Base-by-base conservation (phyloP, 1,140 invertebrate genomes). In the Listronotus bonariensis region DNA sequence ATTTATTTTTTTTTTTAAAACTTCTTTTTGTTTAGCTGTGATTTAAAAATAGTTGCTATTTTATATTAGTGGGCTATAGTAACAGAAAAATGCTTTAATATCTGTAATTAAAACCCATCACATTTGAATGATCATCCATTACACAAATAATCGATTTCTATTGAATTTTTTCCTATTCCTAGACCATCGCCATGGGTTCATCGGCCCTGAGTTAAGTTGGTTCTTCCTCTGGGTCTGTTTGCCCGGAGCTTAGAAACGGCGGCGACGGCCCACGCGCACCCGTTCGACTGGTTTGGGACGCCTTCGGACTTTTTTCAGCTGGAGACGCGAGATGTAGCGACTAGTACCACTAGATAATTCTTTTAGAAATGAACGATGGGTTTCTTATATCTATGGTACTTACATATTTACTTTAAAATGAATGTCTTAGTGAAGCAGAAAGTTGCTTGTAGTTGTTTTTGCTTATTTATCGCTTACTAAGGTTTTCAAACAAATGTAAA, bases 201-300 rank as follows among this genome's bases (percentile, higher is more conserved):
- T 65, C 62, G 62, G 53, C 53, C 62, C 49, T 20, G 14, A 56
- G n/a, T n/a, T n/a, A n/a, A n/a, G 60, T 57, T 48, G 20, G 51
- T 38, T 48, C 53, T 55, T 58, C 54, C 55, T 56, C 40, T 55
- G 53, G 61, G 52, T 64, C 17, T 38, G 9, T n/a, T 54, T n/a
- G 49, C 26, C 52, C 43, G 53, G 20, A 52, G 54, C 45, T 52
- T 12, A n/a, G 48, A 52, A 31, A 18, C 62, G 43, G 20, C 62
- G 53, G 32, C 32, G 32, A 20, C 62, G 32, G 20, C 62, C 62
- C 54, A 65, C 62, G 54, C 62, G 12, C 62, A 65, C 62, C 54
- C 40, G 62, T 65, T 43, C 62, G 62, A 65, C 62, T 65, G 62
- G 62, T 65, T 65, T 65, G 55, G 62, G 62, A 57, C 62, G 62